Evolutionary conservation across 2,888 invertebrate genomes (phyloP), one percentile per base, ranked within the genome.

Genomic region (Ophioninae sp.): DNA sequence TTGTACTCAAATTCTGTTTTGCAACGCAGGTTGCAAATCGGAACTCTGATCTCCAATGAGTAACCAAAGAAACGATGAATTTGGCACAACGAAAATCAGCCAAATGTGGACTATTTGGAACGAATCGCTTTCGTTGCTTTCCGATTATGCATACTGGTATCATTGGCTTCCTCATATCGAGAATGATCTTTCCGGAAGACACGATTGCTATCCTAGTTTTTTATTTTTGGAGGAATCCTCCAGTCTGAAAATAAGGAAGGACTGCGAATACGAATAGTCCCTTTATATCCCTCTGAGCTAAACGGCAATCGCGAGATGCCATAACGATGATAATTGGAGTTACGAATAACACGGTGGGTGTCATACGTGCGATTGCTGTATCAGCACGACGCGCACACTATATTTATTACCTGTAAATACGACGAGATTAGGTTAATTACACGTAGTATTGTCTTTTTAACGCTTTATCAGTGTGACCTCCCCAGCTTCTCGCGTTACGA

Each of bases 351-450:
- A 72, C 79, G 85, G 83, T 85, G 84, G 85, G 85, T 88, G 87
- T 88, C 87, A 87, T 88, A 88, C 73, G 83, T 85, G 85, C 84
- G 78, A 80, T 82, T 23, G 83, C 79, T 86, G 85, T 84, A 83
- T 86, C 82, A 83, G 79, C 83, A 79, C 83, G 71, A 79, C 81
- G 84, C 87, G 86, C 80, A 86, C 87, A 87, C 84, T 86, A 87
- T 92, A 92, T 92, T 92, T 92, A 92, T 92, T 90, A 69, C 59
- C 81, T 92, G 92, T 92, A 91, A 88, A 92, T 92, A 91, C 82
- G 86, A 69, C 76, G 68, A 78, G 79, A 85, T 80, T 89, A 87
- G 88, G 87, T 88, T 90, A 82, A 87, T 85, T 87, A 83, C 87
- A 81, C 63, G 74, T 85, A 85, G 84, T 86, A 75, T 75, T 86